Conservation (phyloP, 2,113 vertebrate genomes). For the Myotis davidii region DNA sequence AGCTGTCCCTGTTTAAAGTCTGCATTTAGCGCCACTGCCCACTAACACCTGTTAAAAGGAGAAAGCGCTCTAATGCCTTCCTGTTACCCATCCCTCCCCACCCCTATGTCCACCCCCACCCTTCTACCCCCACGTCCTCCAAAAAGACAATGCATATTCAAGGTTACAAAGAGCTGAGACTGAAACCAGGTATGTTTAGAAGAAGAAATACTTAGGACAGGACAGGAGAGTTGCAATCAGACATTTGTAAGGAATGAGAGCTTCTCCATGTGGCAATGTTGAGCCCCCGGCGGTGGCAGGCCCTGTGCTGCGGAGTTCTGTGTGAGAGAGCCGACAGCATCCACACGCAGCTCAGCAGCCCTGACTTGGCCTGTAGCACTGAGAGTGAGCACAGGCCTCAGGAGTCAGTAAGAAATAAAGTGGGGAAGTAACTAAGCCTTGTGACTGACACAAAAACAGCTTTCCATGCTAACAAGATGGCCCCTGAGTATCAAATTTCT, state of each 20-base stretch:
- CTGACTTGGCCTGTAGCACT: background rate
- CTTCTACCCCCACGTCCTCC: rapidly evolving
- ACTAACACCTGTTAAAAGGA: background rate
- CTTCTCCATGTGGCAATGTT: background rate
- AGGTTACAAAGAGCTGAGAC: background rate
- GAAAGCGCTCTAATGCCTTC: background rate
- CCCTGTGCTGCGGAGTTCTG: background rate
- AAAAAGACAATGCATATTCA: background rate
- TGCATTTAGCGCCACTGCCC: background rate
- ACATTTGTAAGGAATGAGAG: background rate
- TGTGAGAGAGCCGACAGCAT: background rate
- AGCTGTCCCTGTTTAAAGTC: background rate
- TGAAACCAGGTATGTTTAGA: background rate
- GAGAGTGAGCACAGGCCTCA: background rate
- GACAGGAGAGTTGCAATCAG: background rate
- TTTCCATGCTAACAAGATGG: background rate
- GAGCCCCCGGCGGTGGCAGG: background rate
- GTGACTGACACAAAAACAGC: background rate
- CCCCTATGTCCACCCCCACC: too few relatives aligned
- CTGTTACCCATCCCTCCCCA: background rate
- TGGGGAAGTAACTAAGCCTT: background rate
- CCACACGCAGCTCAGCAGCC: rapidly evolving
- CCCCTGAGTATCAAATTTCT: background rate
- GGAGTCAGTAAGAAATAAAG: background rate
- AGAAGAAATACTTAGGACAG: background rate